Base-by-base conservation (phyloP, 2,888 invertebrate species). In the Parelbella ahira region DNA sequence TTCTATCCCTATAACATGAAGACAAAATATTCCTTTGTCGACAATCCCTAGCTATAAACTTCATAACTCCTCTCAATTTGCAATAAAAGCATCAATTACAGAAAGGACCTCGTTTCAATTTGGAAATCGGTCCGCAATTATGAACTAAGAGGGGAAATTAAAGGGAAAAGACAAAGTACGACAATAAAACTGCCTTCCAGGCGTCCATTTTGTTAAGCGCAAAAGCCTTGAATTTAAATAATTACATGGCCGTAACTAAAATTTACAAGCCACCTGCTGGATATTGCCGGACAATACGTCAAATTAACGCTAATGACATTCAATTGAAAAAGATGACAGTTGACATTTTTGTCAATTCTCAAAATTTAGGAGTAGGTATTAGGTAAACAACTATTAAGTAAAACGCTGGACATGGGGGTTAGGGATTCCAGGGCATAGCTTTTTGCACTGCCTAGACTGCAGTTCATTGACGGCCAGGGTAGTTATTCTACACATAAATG, bases 71-170 rank as follows among this genome's bases (percentile, higher is more conserved):
- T n/a, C 24, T 19, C 23, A 23, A 37, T 37, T 29, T 21, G 28
- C 38, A 30, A 30, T 30, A 24, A 38, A 29, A 38, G 15, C 38
- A 38, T 38, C 38, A 30, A 30, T 38, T 30, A 30, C 38, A 38
- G 29, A 28, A 29, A 21, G 29, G 21, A 8, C 37, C 37, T 29
- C 38, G 38, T 38, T 38, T 38, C 30, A 38, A 38, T 38, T 38
- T 30, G 24, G 30, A 24, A 30, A 24, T 38, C 30, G 30, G 38
- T 12, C 38, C 15, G 38, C 38, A 38, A 38, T 38, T 38, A 38
- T 30, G 30, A 38, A 38, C 38, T 29, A 24, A 33, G 15, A 9
- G 20, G n/a, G 20, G 30, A 30, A 20, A 11, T 30, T 20, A 30
- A 30, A 29, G 23, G 15, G 38, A 38, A n/a, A n/a, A 38, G 38